Percentiles rank a stretch among this genome's conserved stretches.
phyloP scores from a whole-genome alignment of 2,113 vertebrate species.

The Sapayoa aenigma region DNA sequence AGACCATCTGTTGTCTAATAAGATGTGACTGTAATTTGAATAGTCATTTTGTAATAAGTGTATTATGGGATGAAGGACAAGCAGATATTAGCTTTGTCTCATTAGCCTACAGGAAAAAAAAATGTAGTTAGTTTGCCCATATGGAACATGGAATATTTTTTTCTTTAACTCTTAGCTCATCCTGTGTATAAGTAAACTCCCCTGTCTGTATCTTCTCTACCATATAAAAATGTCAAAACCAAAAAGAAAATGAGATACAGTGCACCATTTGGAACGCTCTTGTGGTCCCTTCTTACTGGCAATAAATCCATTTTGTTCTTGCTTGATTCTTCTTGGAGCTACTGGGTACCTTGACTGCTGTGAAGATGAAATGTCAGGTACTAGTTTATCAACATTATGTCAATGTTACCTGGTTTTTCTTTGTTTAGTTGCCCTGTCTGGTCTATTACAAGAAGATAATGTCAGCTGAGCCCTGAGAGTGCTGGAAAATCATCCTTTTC shows the following conservation, averaged over 20 bases:
- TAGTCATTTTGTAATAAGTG: constrained; percentile 21
- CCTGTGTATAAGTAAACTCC: neutral
- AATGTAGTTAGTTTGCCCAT: neutral
- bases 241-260: neutral
- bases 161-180: neutral
- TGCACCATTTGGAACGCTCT: neutral
- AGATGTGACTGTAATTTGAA: constrained; percentile 44
- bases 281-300: neutral
- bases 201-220: neutral
- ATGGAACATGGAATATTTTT: neutral
- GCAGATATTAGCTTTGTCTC: constrained; percentile 30
- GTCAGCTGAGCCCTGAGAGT: neutral
- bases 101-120: constrained; percentile 17
- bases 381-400: neutral
- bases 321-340: neutral
- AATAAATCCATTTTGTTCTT: neutral
- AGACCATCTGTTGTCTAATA: constrained; percentile 57
- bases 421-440: neutral
- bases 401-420: neutral
- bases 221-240: neutral
- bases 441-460: neutral
- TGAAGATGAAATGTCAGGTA: neutral
- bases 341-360: neutral
- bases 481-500: neutral
- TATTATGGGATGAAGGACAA: constrained; percentile 43